Base-by-base conservation (phyloP, 1,140 invertebrate genomes). In the Zaprionus davidi region DNA sequence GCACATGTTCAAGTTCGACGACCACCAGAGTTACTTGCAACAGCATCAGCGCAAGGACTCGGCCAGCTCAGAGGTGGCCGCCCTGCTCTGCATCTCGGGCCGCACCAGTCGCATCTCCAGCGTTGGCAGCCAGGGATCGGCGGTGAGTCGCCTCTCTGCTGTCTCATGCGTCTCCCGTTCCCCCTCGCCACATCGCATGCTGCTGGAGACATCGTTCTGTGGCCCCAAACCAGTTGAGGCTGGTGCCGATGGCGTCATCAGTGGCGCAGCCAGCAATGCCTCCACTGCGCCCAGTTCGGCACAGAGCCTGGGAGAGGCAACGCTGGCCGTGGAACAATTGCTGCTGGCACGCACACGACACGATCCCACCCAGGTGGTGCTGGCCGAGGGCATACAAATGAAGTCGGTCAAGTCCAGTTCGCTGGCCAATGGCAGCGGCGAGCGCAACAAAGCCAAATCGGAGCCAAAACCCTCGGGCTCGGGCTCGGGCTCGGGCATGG, bases 191-290 rank as follows among this genome's bases (percentile, higher is more conserved):
- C 97, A 98, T 93, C 96, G 96, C 93, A 97, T 97, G 95, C 93
- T 97, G 22, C 93, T 98, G 22, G 97, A 98, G 93, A 98, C 97
- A 0, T 98, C 97, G 0, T 98, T 98, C 91, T 98, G 97, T 86
- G 97, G 97, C 0, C 96, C 95, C 57, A 97, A 96, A 81, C 95
- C 96, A 0, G 93, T 95, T n/a, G 94, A 95, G 74, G 93, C 92
- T 34, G 93, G 93, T 28, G 93, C 92, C 3, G 79, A 76, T 41
- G 78, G 57, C 2, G 70, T 24, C 0, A 41, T 55, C 1, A 57
- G 65, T n/a, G 78, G 72, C 0, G 53, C 60, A 0, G 53, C 60
- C 2, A 84, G 84, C 56, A 64, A 71, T 44, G 81, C 85, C 59
- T 79, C 84, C 4, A 84, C 85, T 1, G 78, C 75, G 12, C 78